phyloP scores from a whole-genome alignment of 2,888 invertebrate genomes.

The Phengaris alcon region DNA sequence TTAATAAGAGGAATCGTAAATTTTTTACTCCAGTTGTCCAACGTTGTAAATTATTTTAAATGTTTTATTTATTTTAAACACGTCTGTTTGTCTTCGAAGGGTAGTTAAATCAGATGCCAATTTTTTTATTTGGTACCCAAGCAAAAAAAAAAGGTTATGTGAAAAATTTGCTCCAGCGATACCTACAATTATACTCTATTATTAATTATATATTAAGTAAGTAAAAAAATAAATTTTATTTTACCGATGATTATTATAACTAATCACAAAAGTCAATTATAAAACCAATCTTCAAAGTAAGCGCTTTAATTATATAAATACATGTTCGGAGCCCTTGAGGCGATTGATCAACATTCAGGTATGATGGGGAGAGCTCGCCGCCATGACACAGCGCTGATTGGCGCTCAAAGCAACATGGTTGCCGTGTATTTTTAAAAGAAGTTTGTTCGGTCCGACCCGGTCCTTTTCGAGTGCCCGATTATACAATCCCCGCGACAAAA shows the following conservation, averaged over 20 bases:
- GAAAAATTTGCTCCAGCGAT: not conserved
- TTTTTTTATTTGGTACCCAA: not conserved
- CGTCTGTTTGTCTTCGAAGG: not conserved
- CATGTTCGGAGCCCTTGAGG: constrained; percentile 37
- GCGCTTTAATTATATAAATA: constrained; percentile 26
- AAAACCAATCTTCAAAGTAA: constrained; percentile 2
- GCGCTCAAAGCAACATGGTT: constrained; percentile 65
- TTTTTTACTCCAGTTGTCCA: constrained; percentile 11
- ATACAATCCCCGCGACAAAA: constrained; percentile 30
- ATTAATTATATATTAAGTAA: too few relatives aligned
- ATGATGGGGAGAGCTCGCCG: constrained; percentile 62
- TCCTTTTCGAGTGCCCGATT: constrained; percentile 41
- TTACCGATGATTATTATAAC: not conserved
- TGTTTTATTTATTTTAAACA: constrained; percentile 12
- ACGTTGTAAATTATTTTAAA: constrained; percentile 16
- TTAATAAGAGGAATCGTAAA: constrained; percentile 7
- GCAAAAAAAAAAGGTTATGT: too few relatives aligned
- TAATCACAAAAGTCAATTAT: constrained; percentile 2
- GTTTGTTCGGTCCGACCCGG: constrained; percentile 42
- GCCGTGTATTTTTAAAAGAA: constrained; percentile 51
- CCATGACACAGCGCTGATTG: constrained; percentile 69
- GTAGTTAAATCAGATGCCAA: not conserved
- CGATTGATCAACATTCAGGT: constrained; percentile 46
- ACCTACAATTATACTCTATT: too few relatives aligned
- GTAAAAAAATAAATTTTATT: not conserved